Evolutionary conservation across 1,140 invertebrate genomes (phyloP), one percentile per base, ranked within the genome.

Genomic region (Polypedilum vanderplanki): DNA sequence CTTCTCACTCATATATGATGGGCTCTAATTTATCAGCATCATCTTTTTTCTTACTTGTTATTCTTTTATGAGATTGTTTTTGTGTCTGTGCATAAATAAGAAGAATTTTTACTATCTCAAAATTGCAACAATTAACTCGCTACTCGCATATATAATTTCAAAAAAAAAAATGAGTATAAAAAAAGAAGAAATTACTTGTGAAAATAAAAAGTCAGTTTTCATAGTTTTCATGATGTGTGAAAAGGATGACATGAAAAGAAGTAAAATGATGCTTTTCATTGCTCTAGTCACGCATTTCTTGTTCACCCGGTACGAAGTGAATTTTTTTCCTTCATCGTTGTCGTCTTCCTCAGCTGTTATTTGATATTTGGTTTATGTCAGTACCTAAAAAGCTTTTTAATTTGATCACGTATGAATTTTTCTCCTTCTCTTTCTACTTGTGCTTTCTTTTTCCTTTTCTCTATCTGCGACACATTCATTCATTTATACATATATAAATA

Each of bases 301-400:
- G 46, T 4, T n/a, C 46, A 57, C 46, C 12, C 12, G n/a, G 46
- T n/a, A n/a, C n/a, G 46, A 57, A 57, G 46, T 57, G 46, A 15
- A 57, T 57, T 57, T 57, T 57, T 57, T 15, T 57, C n/a, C 46
- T n/a, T 57, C 12, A 57, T 57, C n/a, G 12, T 57, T 57, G 46
- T 57, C 46, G 46, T n/a, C 46, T n/a, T 57, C 46, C 46, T 57
- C 46, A 57, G 46, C 46, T 57, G 46, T 57, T 57, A 57, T 57
- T 57, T 57, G 46, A 57, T 57, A 57, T 57, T 57, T 57, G 46
- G 46, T 57, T 57, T 57, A 57, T 57, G 46, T 57, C 46, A 5
- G 46, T 57, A 57, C 46, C 46, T 57, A 57, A 57, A 57, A 57
- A 57, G 46, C 46, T 57, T 57, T 57, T 57, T 57, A 57, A 57